Evolutionary conservation across 1,140 invertebrate species (phyloP), one percentile per base, ranked within the genome.

Genomic region (Hypothenemus hampei): DNA sequence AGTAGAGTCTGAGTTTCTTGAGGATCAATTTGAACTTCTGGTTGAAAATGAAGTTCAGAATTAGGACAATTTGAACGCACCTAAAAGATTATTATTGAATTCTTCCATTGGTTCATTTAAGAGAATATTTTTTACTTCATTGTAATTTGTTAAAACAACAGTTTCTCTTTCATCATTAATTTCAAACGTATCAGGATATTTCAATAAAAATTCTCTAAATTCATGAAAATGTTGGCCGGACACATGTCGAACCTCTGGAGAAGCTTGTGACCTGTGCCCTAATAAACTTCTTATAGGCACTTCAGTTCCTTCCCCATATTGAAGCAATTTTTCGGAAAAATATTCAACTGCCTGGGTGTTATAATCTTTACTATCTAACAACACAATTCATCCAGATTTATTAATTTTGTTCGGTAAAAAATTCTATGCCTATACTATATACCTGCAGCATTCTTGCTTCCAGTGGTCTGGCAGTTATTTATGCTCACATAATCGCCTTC

Each of bases 221-320:
- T 97, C 93, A 70, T 87, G 91, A 59, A 93, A 88, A 67, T 95
- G 91, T 69, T 96, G 91, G 19, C 87, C 87, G 24, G 93, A 96
- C 59, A 97, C 93, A 69, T 97, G 92, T 47, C 94, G 81, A 50
- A 97, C 91, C 78, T 97, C 93, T 5, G 92, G 92, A 22, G 91
- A 92, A 8, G 94, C 93, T 74, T 94, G 91, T 33, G 89, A 93
- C 52, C 54, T 46, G 74, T 97, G 93, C 0, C 93, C 93, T 13
- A 96, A 75, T 31, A 97, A 78, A 72, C 89, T 93, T 72, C 91
- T 91, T 21, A 97, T 93, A 6, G 93, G 92, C 31, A 95, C 90
- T 77, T 93, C 87, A 3, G 87, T 91, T 52, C 89, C 87, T 58
- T 85, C 81, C 26, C 92, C 89, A 73, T 95, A 93, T 71, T 94